These are phyloP conservation scores for Temnothorax rugatulus DNA, from an alignment of 2,888 invertebrate genomes.

Conservation along the genomic window DNA sequence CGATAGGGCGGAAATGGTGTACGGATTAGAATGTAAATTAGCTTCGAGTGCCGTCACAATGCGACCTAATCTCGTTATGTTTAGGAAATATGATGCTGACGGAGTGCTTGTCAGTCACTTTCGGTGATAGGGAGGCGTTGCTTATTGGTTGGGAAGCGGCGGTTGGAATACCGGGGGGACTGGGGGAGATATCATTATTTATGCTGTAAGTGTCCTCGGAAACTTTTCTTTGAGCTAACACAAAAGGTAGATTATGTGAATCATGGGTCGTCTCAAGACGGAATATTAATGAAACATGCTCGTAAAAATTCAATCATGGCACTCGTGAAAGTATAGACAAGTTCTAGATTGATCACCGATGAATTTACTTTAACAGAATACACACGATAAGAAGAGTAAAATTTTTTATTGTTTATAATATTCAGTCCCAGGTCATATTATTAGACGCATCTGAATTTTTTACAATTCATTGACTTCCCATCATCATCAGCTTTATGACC, in stretches of 20 bases:
- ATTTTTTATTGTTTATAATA: constrained; percentile 3
- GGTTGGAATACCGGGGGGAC: constrained; percentile 77
- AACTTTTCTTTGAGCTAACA: constrained; percentile 65
- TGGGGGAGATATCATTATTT: constrained; percentile 81
- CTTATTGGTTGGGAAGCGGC: constrained; percentile 74
- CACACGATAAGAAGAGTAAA: neutral
- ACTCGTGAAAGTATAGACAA: neutral
- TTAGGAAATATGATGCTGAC: constrained; percentile 82
- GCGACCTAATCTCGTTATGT: constrained; percentile 82
- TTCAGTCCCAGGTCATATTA: neutral
- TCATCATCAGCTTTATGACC: no score
- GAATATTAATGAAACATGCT: constrained; percentile 69
- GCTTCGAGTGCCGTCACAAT: constrained; percentile 79
- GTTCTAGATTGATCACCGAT: neutral
- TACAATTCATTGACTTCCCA: no score
- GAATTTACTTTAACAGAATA: neutral
- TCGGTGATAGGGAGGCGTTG: constrained; percentile 68
- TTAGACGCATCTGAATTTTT: no score
- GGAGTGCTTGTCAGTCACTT: constrained; percentile 78
- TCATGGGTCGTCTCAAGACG: constrained; percentile 54
- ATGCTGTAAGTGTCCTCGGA: constrained; percentile 74
- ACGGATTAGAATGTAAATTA: constrained; percentile 84
- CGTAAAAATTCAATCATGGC: constrained; percentile 52
- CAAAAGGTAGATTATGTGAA: constrained; percentile 65
- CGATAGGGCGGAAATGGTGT: constrained; percentile 51